Conservation (phyloP, 2,888 invertebrate genomes). For the Glomeris marginata region DNA sequence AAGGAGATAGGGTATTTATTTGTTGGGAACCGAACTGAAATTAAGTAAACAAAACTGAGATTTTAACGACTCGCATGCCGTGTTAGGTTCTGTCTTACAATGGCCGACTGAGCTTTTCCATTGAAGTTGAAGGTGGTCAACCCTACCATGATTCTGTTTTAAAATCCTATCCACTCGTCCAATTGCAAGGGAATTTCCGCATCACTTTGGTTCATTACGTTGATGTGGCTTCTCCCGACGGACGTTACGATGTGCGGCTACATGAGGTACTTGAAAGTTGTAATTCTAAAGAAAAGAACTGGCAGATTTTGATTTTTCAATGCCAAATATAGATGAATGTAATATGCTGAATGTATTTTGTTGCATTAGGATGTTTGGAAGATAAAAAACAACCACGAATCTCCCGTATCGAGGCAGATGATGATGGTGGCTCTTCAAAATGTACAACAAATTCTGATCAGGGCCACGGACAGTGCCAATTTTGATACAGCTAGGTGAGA, state of each 20-base stretch:
- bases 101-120: constrained; percentile 63
- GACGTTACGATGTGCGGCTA: constrained; percentile 34
- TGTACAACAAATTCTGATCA: constrained; percentile 59
- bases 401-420: constrained; percentile 50
- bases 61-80: neutral
- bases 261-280: constrained; percentile 29
- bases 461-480: constrained; percentile 50
- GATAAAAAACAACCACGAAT: constrained; percentile 39
- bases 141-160: constrained; percentile 37
- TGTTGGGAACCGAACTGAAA: neutral
- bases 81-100: constrained; percentile 67
- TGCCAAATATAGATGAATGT: no score
- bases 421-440: constrained; percentile 88
- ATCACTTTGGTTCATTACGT: constrained; percentile 59
- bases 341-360: no score
- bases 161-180: constrained; percentile 57
- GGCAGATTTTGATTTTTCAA: no score
- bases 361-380: constrained; percentile 51
- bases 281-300: no score
- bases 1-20: constrained; percentile 56
- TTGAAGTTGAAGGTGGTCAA: constrained; percentile 47
- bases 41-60: neutral
- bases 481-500: constrained; percentile 22
- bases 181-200: constrained; percentile 57
- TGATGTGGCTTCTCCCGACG: constrained; percentile 27